A percentile compares a stretch with the other conserved stretches of the same genome.
Evolutionary conservation across 64 coral and sea anemone species (phyloP).

Genomic region (Pachyseris speciosa): DNA sequence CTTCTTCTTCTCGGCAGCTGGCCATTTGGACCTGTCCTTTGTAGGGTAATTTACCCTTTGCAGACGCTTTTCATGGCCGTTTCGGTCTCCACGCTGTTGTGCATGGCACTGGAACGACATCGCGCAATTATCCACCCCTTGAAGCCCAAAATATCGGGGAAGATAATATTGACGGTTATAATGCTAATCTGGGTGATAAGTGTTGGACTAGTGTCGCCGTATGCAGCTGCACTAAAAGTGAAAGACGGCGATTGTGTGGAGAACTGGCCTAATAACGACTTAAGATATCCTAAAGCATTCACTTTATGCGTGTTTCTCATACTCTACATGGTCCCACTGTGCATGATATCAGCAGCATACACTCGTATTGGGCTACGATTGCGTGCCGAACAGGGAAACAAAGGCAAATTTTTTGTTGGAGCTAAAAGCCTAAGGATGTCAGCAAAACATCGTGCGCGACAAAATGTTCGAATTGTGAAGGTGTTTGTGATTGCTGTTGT

Average conservation of each 20-base stretch:
- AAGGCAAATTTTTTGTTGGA: background rate
- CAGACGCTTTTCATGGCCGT: slow-evolving; percentile 74
- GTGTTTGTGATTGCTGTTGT: slow-evolving; percentile 63
- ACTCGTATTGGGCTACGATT: slow-evolving; percentile 42
- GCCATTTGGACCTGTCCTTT: slow-evolving; percentile 49
- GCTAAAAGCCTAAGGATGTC: background rate
- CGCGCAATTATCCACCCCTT: slow-evolving; percentile 64
- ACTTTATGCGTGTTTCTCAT: slow-evolving; percentile 65
- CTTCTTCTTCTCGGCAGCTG: slow-evolving; percentile 18
- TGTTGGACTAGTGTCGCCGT: slow-evolving; percentile 50
- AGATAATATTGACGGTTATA: slow-evolving; percentile 1
- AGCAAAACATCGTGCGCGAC: background rate
- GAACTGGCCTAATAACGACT: slow-evolving; percentile 52
- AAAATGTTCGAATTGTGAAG: slow-evolving; percentile 56
- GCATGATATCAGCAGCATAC: slow-evolving; percentile 52
- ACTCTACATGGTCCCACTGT: slow-evolving; percentile 57
- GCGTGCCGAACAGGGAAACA: background rate
- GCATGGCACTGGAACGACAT: slow-evolving; percentile 71
- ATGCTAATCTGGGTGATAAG: slow-evolving; percentile 31
- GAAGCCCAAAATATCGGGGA: slow-evolving; percentile 42
- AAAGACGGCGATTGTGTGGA: slow-evolving; percentile 18
- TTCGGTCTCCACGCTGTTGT: slow-evolving; percentile 60
- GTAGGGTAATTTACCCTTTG: slow-evolving; percentile 69
- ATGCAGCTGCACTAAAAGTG: slow-evolving; percentile 22
- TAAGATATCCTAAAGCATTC: slow-evolving; percentile 20